Evolutionary conservation across 2,797 vertebrate genomes (phyloP), one percentile per base, ranked within the genome.

Genomic region (Pachyuromys duprasi): DNA sequence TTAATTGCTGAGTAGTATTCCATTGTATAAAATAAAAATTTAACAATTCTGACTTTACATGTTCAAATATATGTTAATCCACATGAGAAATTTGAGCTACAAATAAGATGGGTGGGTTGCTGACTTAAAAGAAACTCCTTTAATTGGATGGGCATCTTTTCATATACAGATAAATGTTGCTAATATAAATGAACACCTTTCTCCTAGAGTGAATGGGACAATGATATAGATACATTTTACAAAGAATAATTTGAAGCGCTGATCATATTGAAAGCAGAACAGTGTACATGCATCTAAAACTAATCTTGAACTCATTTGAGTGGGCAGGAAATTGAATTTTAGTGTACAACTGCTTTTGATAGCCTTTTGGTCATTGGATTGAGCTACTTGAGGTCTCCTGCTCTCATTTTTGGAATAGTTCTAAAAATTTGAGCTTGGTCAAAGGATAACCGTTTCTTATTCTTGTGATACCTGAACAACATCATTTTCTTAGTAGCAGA

Each of bases 391-490:
- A 76, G 3, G 28, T 86, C 45, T 74, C 72, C 8, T 8, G 45
- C 22, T 90, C 36, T 90, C 45, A 94, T 88, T 26, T 87, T 81
- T 93, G 57, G n/a, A 45, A 65, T 90, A 36, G 11, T 92, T 60
- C 60, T 95, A 83, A 92, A 83, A 12, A 95, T 93, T 96, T 90
- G 86, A 95, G 12, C 45, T 87, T 94, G 18, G 53, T 75, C 33
- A 91, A 86, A 89, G 57, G 31, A 84, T 87, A 36, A 65, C 22
- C 39, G 49, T 9, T 89, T 5, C 80, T 90, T 62, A n/a, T 91
- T 89, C 39, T 88, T 24, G 36, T 49, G 7, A 63, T 74, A 65
- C 3, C 55, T 91, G 80, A 93, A 45, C 84, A 89, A 74, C 84
- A 63, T 39, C 18, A 89, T 49, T 96, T 92, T 91, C 49, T 92